Conservation (phyloP, 2,113 vertebrate genomes). For the Tinamus guttatus region DNA sequence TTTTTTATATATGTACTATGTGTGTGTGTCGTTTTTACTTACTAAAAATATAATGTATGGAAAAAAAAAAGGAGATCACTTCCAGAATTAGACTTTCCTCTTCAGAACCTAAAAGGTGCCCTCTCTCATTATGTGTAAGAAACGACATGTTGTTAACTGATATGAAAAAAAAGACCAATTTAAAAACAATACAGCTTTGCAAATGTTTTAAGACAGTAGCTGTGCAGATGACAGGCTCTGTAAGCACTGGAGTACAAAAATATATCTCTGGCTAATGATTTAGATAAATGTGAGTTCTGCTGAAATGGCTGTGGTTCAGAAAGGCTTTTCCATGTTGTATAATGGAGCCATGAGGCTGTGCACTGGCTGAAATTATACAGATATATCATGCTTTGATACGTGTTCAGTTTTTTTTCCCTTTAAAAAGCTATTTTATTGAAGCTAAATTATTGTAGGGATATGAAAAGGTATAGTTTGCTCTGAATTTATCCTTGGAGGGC, state of each 20-base stretch:
- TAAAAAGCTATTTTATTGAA: slow-evolving; percentile 60
- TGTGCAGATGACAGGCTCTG: not conserved
- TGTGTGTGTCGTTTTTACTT: not conserved
- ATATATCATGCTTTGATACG: slow-evolving; percentile 22
- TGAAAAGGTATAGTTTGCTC: slow-evolving; percentile 48
- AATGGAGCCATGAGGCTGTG: not conserved
- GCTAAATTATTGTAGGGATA: slow-evolving; percentile 50
- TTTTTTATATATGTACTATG: rapidly evolving
- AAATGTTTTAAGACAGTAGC: not conserved
- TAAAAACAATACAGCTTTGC: not conserved
- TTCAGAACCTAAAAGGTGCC: not conserved
- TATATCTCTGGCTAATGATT: not conserved
- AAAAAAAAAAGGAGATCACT: not conserved
- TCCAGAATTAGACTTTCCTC: not conserved
- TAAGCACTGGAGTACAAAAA: not conserved
- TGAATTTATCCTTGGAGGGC: slow-evolving; percentile 64
- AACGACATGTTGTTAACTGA: not conserved
- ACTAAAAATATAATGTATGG: not conserved
- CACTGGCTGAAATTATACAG: slow-evolving; percentile 41
- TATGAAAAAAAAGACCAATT: not conserved
- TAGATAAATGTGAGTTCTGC: not conserved
- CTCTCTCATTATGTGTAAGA: not conserved
- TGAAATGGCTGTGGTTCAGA: not conserved
- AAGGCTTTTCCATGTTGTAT: not conserved
- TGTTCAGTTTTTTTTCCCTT: slow-evolving; percentile 19